Evolutionary conservation across 2,888 invertebrate genomes (phyloP), one percentile per base, ranked within the genome.

Genomic region (Aphidius colemani): DNA sequence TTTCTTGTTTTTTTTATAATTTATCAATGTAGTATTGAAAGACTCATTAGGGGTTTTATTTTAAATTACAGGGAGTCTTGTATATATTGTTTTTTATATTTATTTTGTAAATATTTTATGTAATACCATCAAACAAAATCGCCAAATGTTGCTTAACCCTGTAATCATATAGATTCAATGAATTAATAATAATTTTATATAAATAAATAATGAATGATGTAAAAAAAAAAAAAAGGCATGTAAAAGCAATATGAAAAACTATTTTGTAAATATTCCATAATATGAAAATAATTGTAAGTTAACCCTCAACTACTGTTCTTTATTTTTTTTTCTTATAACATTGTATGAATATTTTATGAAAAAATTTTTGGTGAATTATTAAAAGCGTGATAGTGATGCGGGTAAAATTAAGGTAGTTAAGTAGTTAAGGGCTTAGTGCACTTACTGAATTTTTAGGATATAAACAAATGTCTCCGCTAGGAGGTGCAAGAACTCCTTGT

Each of bases 381-480:
- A 5, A 30, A 30, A 30, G 30, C 30, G 30, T 30, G 30, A 30
- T 30, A 30, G 40, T 43, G 53, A 11, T 63, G 56, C 49, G 45
- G 40, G 53, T 53, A 13, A 13, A 13, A 13, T 13, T 13, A 13
- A 13, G 13, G 13, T 13, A 1, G 1, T 13, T 13, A 13, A 13
- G 13, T 13, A 53, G 53, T 53, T 53, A 53, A 40, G 53, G 53
- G 51, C 45, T 18, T 39, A 40, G 71, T 59, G 68, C 71, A 81
- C 82, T 82, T 77, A 82, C 82, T 72, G 81, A 75, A 71, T 76
- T 75, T 67, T 83, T 83, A 68, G 85, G 85, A 74, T 83, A 85
- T 72, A 85, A 84, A 72, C 84, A 80, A 69, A 84, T 84, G 70
- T 84, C 85, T 68, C 84, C 85, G 67, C 83, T 81, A 69, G 83